Conservation (phyloP, 1,140 invertebrate genomes). For the Calephelis nemesis region DNA sequence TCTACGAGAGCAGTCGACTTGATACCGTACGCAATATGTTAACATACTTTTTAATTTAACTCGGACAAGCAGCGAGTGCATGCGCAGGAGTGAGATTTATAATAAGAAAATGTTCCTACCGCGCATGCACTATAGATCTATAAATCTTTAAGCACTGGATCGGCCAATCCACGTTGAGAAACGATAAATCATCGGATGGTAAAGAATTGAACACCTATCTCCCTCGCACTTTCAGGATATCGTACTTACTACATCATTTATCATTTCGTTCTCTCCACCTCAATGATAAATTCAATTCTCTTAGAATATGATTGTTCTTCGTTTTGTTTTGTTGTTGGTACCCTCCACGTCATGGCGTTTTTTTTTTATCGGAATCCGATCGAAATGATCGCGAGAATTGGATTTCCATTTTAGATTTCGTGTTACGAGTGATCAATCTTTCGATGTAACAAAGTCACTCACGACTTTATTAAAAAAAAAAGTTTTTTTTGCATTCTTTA, state of each 20-base stretch:
- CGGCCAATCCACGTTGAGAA: conserved; percentile 77
- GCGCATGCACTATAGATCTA: conserved; percentile 71
- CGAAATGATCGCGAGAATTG: conserved; percentile 75
- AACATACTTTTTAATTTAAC: conserved; percentile 74
- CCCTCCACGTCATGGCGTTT: conserved; percentile 61
- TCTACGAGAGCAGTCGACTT: conserved; percentile 35
- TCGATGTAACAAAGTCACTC: conserved; percentile 11
- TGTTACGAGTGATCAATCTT: conserved; percentile 63
- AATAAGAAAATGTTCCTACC: conserved; percentile 75
- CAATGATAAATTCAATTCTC: conserved; percentile 79
- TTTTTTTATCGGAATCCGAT: conserved; percentile 76
- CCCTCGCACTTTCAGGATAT: conserved; percentile 50
- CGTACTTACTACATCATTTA: conserved; percentile 66
- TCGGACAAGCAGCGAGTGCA: conserved; percentile 58
- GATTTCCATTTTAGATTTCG: conserved; percentile 73
- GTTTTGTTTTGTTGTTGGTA: conserved; percentile 75
- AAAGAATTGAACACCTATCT: conserved; percentile 56
- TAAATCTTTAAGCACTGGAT: conserved; percentile 75
- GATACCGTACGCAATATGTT: conserved; percentile 58
- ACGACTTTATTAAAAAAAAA: no score
- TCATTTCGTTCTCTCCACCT: conserved; percentile 71
- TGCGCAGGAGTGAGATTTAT: conserved; percentile 74
- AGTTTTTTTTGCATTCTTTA: no score
- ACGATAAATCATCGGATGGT: conserved; percentile 74
- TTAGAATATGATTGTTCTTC: conserved; percentile 75